Conservation (phyloP, 2,113 vertebrate genomes). For the Lagenorhynchus albirostris region DNA sequence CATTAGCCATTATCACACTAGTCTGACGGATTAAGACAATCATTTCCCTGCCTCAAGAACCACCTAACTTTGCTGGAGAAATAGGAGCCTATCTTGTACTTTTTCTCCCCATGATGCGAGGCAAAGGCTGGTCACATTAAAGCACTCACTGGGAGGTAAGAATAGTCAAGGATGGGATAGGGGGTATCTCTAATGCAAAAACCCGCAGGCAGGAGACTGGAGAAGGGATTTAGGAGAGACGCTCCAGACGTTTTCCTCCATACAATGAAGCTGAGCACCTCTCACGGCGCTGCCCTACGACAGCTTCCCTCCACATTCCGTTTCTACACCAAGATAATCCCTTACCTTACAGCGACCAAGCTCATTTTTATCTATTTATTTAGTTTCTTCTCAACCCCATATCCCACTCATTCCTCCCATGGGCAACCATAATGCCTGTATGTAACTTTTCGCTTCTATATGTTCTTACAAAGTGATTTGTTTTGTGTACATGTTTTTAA, state of each 20-base stretch:
- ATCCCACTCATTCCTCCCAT: background rate
- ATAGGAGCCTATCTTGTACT: too few relatives aligned
- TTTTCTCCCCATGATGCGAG: background rate
- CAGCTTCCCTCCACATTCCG: too few relatives aligned
- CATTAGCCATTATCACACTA: background rate
- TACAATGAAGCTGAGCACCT: accelerated
- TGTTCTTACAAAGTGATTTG: background rate
- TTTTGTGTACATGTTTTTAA: background rate
- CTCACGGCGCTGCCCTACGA: background rate
- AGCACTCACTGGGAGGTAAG: background rate
- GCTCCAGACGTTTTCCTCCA: background rate
- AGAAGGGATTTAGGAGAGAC: background rate
- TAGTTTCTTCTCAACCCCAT: background rate
- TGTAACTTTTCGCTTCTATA: background rate
- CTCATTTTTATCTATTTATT: background rate
- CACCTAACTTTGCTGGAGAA: background rate
- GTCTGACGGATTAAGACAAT: background rate
- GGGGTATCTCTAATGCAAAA: background rate
- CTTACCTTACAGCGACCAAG: background rate
- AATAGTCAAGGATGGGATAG: background rate
- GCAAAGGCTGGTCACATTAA: background rate
- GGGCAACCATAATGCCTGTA: background rate
- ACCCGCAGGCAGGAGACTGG: background rate
- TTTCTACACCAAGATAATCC: background rate
- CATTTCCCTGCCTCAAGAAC: background rate